Evolutionary conservation across 2,113 vertebrate genomes (phyloP), one percentile per base, ranked within the genome.

Genomic region (Polyodon spathula): DNA sequence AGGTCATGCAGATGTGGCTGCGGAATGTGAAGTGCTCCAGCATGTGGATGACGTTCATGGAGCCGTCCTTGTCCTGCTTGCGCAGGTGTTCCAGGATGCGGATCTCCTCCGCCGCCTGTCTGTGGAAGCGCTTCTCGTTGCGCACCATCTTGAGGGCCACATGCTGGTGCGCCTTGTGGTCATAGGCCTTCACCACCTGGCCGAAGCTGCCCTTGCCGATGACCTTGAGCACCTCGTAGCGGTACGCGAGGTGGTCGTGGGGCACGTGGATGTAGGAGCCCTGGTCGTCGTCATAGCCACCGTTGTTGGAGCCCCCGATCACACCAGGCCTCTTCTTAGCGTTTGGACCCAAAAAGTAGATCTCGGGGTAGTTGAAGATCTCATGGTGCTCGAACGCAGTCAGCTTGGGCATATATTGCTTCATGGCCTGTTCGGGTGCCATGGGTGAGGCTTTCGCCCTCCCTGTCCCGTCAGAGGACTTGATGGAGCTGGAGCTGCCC

Each of bases 41-140:
- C 95, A 99, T 97, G 85, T 99, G 96, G 77, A 99, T 97, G 76
- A 98, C 94, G 56, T 99, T 99, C 96, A 99, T 99, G 73, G 81
- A 82, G 55, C 88, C 91, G 80, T 98, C 96, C 80, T 94, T 95
- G 82, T 99, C 96, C 78, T 99, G 96, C 68, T 97, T 97, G 65
- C 88, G 86, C 69, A 99, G 84, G 71, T 99, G 96, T 66, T 99
- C 96, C 77, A 99, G 77, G 73, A 99, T 99, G 12, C 93, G 88
- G 68, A 99, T 97, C 87, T 99, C 96, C 85, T 99, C 96, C 0
- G 94, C 95, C 0, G 95, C 96, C 79, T 99, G 96, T 48, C 96
- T 88, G 78, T 99, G 96, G 75, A 99, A 99, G 37, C 96, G 93
- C 71, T 99, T 98, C 80, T 99, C 95, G 1, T 99, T 99, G 56